Conservation (phyloP, 2,797 vertebrate species). For the Cuculus canorus region DNA sequence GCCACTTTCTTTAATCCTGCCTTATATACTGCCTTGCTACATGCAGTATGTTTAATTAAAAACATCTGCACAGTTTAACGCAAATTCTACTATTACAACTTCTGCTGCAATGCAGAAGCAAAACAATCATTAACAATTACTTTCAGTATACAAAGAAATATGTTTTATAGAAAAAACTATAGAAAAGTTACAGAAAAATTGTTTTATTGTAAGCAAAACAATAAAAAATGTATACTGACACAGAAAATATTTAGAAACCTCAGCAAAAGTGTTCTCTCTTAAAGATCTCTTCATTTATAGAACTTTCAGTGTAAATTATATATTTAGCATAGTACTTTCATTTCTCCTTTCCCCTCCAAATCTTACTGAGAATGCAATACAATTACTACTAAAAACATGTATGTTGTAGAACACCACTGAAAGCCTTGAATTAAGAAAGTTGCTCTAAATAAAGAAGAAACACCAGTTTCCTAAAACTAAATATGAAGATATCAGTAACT, state of each 20-base stretch:
- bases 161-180: neutral
- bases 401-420: neutral
- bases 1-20: neutral
- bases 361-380: neutral
- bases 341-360: neutral
- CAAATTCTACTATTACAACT: neutral
- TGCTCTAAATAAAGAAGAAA: neutral
- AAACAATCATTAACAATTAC: neutral
- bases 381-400: neutral
- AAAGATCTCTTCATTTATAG: neutral
- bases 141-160: neutral
- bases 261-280: neutral
- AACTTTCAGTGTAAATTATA: neutral
- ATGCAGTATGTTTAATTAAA: neutral
- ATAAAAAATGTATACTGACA: neutral
- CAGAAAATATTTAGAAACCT: neutral
- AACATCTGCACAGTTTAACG: neutral
- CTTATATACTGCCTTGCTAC: neutral
- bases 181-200: too few relatives aligned
- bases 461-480: neutral
- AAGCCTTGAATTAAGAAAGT: neutral
- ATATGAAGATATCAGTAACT: neutral
- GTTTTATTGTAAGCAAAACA: neutral
- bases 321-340: neutral
- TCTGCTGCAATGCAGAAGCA: neutral